Evolutionary conservation across 2,113 vertebrate genomes (phyloP).

Genomic region (Tragelaphus scriptus): DNA sequence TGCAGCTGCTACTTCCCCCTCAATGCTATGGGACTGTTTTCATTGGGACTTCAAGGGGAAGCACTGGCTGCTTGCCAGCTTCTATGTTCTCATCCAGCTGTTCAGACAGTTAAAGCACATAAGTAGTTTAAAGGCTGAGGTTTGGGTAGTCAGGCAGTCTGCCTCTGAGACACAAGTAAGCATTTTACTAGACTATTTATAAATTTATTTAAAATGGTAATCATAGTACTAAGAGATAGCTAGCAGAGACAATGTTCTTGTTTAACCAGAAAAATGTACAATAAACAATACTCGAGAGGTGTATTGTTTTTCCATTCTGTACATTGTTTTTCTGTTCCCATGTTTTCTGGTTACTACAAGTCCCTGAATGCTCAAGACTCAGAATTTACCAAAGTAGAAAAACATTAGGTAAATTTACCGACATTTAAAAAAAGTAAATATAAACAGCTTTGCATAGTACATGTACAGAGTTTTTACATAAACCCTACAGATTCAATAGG

Average conservation of each 20-base stretch:
- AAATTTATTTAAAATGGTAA: slow-evolving; percentile 18
- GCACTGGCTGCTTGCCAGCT: background rate
- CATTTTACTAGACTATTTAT: background rate
- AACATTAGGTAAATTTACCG: background rate
- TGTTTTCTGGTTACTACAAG: background rate
- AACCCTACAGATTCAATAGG: background rate
- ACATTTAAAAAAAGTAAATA: background rate
- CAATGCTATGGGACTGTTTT: background rate
- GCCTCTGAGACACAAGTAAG: background rate
- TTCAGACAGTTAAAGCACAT: background rate
- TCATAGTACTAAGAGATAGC: background rate
- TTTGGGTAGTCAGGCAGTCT: background rate
- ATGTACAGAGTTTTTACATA: background rate
- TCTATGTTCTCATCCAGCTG: slow-evolving; percentile 21
- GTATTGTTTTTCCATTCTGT: background rate
- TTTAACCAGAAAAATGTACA: slow-evolving; percentile 26
- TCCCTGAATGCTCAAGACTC: background rate
- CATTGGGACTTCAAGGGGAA: background rate
- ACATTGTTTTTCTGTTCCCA: background rate
- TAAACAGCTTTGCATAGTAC: background rate
- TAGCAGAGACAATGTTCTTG: background rate
- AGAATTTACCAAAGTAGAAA: slow-evolving; percentile 3
- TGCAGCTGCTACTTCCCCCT: background rate
- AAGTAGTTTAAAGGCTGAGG: background rate
- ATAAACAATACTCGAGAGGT: background rate